These are phyloP conservation scores for Elymnias hypermnestra DNA, from an alignment of 1,140 invertebrate genomes.

Conservation along the genomic window DNA sequence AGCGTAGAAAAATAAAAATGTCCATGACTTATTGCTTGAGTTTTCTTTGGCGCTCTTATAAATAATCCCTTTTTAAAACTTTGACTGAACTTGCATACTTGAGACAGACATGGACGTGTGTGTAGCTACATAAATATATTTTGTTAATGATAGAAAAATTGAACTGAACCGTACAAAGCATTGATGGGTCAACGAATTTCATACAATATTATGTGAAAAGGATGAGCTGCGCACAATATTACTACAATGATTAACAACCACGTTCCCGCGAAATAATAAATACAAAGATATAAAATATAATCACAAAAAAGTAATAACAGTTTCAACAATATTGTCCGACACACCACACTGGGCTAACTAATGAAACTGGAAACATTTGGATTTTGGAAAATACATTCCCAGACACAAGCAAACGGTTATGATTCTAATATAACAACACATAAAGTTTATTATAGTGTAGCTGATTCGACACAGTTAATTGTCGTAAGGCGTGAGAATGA, in stretches of 20 bases:
- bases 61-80: no score
- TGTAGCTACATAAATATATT: no score
- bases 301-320: constrained; percentile 19
- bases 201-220: no score
- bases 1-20: no score
- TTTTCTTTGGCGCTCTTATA: no score
- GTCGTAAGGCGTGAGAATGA: constrained; percentile 49
- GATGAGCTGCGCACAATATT: no score
- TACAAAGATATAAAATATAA: constrained; percentile 2
- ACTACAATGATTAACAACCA: neutral
- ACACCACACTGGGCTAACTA: constrained; percentile 17
- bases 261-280: constrained; percentile 2
- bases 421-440: constrained; percentile 1
- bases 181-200: no score
- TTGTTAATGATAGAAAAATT: no score
- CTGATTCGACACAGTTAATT: constrained; percentile 15
- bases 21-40: no score
- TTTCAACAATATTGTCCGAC: constrained; percentile 17
- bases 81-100: no score
- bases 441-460: constrained; percentile 12
- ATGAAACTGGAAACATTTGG: constrained; percentile 27
- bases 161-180: no score
- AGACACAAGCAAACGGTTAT: neutral
- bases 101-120: no score
- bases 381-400: constrained; percentile 25